phyloP scores from a whole-genome alignment of 2,113 vertebrate species.

The Danio rerio region DNA sequence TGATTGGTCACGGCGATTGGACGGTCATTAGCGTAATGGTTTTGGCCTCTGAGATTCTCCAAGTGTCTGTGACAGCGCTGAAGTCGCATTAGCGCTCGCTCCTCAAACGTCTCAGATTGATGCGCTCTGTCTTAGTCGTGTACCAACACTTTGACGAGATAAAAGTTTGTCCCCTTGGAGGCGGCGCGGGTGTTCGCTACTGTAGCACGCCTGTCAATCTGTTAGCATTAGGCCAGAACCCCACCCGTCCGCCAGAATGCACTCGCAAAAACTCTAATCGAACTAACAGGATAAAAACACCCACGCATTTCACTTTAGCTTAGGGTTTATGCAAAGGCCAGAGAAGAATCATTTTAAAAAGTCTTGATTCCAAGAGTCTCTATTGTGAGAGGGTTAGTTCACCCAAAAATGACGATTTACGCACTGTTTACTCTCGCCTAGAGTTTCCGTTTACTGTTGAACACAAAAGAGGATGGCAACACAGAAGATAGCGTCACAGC shows the following conservation, averaged over 20 bases:
- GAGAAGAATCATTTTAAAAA: conserved; percentile 26
- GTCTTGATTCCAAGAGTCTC: too few relatives aligned
- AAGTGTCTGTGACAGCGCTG: conserved; percentile 45
- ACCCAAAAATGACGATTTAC: too few relatives aligned
- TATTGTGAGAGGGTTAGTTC: too few relatives aligned
- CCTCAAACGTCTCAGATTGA: conserved; percentile 46
- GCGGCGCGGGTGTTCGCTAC: conserved; percentile 15
- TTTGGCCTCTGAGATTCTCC: conserved; percentile 37
- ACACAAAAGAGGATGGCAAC: too few relatives aligned
- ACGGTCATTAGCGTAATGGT: conserved; percentile 54
- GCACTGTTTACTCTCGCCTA: too few relatives aligned
- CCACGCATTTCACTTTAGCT: conserved; percentile 9
- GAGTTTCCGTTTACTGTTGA: too few relatives aligned
- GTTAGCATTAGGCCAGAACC: conserved; percentile 10
- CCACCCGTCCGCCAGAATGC: background rate
- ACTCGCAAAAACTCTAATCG: conserved; percentile 38
- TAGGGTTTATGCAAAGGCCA: background rate
- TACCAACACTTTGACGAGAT: conserved; percentile 51
- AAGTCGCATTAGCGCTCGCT: conserved; percentile 34
- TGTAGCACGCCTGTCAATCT: conserved; percentile 56
- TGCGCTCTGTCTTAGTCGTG: conserved; percentile 49
- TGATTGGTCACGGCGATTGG: conserved; percentile 73
- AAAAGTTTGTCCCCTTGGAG: conserved; percentile 46
- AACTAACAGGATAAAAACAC: conserved; percentile 50
- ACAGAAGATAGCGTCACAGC: too few relatives aligned